These are phyloP conservation scores for Heterodera filipjevi DNA, from an alignment of 2,888 invertebrate genomes.

Conservation along the genomic window DNA sequence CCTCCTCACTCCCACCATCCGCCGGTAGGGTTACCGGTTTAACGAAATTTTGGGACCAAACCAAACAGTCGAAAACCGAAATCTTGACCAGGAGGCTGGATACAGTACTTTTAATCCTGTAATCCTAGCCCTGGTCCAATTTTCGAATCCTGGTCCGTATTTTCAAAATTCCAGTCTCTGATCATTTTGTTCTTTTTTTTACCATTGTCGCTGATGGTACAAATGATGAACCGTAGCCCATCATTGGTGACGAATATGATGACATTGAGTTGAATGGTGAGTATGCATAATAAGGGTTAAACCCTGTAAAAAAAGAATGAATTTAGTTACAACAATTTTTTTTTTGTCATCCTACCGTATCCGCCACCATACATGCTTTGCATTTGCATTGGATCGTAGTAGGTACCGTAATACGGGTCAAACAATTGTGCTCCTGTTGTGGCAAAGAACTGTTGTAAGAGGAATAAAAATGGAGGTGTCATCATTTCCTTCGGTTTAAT, in stretches of 20 bases:
- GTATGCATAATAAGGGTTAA: not conserved
- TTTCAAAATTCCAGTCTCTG: not conserved
- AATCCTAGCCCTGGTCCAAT: no score
- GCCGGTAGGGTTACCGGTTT: no score
- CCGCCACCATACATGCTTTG: not conserved
- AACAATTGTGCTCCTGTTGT: slow-evolving; percentile 12
- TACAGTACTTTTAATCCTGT: no score
- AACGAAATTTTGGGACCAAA: no score
- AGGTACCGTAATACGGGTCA: slow-evolving; percentile 23
- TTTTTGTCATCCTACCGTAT: not conserved
- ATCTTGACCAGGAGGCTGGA: no score
- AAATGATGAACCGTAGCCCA: not conserved
- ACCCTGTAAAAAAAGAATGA: not conserved
- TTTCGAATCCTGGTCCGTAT: no score
- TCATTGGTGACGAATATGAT: not conserved
- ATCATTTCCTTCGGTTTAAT: not conserved
- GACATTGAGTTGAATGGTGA: not conserved
- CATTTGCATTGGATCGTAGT: not conserved
- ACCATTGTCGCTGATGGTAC: not conserved
- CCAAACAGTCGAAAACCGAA: no score
- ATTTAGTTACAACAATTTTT: no score
- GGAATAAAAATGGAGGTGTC: not conserved
- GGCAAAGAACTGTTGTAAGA: not conserved
- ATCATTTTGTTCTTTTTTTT: not conserved
- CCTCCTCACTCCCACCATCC: no score